Base-by-base conservation (phyloP, 2,888 invertebrate species). In the Hemaris fuciformis region DNA sequence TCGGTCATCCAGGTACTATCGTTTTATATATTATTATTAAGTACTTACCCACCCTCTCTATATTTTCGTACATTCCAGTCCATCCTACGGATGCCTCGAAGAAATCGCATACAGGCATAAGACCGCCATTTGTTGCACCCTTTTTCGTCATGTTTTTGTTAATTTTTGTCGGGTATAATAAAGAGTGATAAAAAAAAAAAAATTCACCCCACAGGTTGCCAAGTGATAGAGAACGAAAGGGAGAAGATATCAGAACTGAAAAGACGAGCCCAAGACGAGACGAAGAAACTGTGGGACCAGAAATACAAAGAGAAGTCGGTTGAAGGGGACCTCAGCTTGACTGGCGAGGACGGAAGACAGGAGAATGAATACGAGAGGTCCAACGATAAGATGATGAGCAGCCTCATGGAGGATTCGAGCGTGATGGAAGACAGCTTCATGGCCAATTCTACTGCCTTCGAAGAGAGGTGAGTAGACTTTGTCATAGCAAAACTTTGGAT, bases 171-270 rank as follows among this genome's bases (percentile, higher is more conserved):
- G n/a, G n/a, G n/a, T n/a, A n/a, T n/a, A n/a, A n/a, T n/a, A n/a
- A n/a, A n/a, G n/a, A n/a, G n/a, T n/a, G n/a, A n/a, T n/a, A n/a
- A n/a, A n/a, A n/a, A n/a, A n/a, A n/a, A n/a, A n/a, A n/a, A n/a
- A n/a, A n/a, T n/a, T n/a, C n/a, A n/a, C n/a, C n/a, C n/a, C n/a
- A 7, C 80, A 98, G 98, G 98, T 65, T 97, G 97, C 73, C 96
- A 97, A 93, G 97, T 98, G 66, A 98, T 98, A 76, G 98, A 98
- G 80, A 96, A 98, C 80, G 98, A 98, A 85, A 93, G 97, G 42
- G 95, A 97, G 72, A 95, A 98, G 75, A 97, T 98, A 71, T 94
- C 95, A 64, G 98, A 97, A 76, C 87, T 98, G 61, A 98, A 98
- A 79, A 94, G 97, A 70, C 93, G 96, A 56, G 97, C 96, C 0